Conservation (phyloP, 2,113 vertebrate species). For the Pachycephala philippinensis region DNA sequence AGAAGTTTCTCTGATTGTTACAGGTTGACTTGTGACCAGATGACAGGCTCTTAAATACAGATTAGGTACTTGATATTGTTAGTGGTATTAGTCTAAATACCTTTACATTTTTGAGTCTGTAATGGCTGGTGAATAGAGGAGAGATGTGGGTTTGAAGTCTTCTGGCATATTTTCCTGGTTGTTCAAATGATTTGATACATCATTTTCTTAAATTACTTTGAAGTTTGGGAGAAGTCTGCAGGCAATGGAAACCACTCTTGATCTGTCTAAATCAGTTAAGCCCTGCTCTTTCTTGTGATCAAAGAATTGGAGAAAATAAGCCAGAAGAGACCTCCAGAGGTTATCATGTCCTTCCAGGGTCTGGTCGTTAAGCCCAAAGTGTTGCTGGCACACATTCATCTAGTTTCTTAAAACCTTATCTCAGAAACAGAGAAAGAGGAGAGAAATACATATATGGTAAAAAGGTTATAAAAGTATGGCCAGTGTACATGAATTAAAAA, state of each 20-base stretch:
- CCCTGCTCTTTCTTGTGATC: neutral
- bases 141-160: neutral
- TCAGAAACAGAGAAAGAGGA: neutral
- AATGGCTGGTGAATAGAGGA: neutral
- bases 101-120: neutral
- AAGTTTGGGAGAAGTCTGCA: neutral
- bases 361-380: neutral
- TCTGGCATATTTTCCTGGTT: neutral
- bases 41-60: neutral
- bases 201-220: neutral
- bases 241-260: neutral
- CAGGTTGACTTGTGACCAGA: neutral
- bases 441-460: neutral
- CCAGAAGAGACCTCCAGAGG: neutral
- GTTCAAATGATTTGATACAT: neutral
- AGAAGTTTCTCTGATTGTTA: neutral
- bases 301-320: neutral
- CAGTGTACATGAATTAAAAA: neutral
- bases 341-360: neutral
- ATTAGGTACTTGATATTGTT: neutral
- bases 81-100: neutral
- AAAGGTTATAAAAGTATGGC: neutral
- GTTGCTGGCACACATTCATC: neutral
- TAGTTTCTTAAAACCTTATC: neutral
- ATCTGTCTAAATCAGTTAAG: neutral